Evolutionary conservation across 2,113 vertebrate genomes (phyloP).

Genomic region (Osmerus eperlanus): DNA sequence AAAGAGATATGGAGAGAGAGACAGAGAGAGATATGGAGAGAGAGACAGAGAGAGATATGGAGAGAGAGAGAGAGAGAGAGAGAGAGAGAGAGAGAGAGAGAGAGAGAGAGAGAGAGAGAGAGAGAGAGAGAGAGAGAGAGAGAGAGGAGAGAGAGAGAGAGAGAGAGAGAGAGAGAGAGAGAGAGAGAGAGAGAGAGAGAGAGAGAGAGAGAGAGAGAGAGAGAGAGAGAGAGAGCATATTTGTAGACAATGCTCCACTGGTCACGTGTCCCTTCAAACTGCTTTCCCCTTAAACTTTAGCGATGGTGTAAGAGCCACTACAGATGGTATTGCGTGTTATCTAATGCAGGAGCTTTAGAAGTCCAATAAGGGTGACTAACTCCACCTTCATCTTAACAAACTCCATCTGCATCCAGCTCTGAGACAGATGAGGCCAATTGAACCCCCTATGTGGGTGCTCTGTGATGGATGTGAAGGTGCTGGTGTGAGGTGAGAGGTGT

Average conservation of each 20-base stretch:
- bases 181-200: too few relatives aligned
- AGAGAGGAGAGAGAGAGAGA: slow-evolving; percentile 11
- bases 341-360: slow-evolving; percentile 61
- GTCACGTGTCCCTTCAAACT: too few relatives aligned
- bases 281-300: not conserved
- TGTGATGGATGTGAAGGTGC: slow-evolving; percentile 93
- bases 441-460: slow-evolving; percentile 96
- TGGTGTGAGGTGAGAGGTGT: slow-evolving; percentile 76
- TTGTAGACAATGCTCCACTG: too few relatives aligned
- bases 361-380: slow-evolving; percentile 92
- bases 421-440: slow-evolving; percentile 99
- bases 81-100: slow-evolving; percentile 49
- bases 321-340: slow-evolving; percentile 30
- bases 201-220: slow-evolving; percentile 25
- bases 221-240: slow-evolving; percentile 25
- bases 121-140: slow-evolving; percentile 25
- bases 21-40: not conserved
- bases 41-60: not conserved
- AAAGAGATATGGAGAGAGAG: slow-evolving; percentile 27
- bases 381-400: slow-evolving; percentile 95
- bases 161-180: too few relatives aligned
- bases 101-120: slow-evolving; percentile 41
- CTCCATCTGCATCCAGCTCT: slow-evolving; percentile 99
- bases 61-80: not conserved
- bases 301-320: slow-evolving; percentile 10